Conservation (phyloP, 35 echinoderm and acorn worm genomes). For the Eucidaris tribuloides region DNA sequence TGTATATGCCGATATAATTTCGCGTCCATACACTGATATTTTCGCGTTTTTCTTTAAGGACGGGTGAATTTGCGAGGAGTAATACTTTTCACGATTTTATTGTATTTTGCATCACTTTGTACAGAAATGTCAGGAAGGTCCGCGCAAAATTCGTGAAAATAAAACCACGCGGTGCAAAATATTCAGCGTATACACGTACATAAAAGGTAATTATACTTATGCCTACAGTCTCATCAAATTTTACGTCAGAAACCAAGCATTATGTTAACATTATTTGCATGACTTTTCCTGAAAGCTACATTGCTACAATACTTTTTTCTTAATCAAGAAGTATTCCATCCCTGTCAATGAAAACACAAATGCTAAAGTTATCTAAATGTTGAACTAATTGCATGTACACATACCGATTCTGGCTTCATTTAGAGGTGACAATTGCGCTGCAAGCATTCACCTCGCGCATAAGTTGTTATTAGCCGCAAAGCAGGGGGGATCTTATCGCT, state of each 20-base stretch:
- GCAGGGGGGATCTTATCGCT: conserved; percentile 9
- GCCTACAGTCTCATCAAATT: not conserved
- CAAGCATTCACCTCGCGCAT: conserved; percentile 26
- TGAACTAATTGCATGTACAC: not conserved
- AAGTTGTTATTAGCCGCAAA: conserved; percentile 39
- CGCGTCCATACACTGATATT: too few relatives aligned
- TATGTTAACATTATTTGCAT: not conserved
- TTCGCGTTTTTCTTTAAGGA: too few relatives aligned
- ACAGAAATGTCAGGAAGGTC: too few relatives aligned
- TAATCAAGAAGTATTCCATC: not conserved
- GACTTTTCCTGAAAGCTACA: not conserved
- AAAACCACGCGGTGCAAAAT: too few relatives aligned
- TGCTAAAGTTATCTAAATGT: not conserved
- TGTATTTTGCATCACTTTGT: too few relatives aligned
- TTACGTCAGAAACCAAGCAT: not conserved
- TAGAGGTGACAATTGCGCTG: conserved; percentile 26
- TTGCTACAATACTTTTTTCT: not conserved
- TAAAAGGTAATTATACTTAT: too few relatives aligned
- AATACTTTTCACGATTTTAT: too few relatives aligned
- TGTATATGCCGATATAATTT: too few relatives aligned
- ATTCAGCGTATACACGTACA: too few relatives aligned
- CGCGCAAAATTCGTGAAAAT: too few relatives aligned
- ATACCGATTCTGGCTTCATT: conserved; percentile 66
- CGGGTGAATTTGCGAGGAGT: too few relatives aligned
- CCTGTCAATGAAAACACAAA: not conserved